Evolutionary conservation across 2,797 vertebrate species (phyloP).

Genomic region (Crenichthys baileyi): DNA sequence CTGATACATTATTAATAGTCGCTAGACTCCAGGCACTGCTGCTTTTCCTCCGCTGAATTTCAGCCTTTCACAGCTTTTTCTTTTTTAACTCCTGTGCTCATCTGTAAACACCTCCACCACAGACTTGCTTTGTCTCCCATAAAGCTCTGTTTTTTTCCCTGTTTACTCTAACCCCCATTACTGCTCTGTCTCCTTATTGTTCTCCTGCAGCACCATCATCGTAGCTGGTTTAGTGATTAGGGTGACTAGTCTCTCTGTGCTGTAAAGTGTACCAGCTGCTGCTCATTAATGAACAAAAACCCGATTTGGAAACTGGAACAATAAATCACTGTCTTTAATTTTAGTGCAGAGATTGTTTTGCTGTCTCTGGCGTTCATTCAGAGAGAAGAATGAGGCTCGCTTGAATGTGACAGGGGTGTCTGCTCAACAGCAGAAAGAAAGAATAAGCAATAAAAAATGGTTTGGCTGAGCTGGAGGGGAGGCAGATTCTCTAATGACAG

Average conservation of each 20-base stretch:
- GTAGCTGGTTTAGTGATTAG: slow-evolving; percentile 27
- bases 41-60: slow-evolving; percentile 36
- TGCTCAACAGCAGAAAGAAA: slow-evolving; percentile 24
- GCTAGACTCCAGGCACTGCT: slow-evolving; percentile 53
- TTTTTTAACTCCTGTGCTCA: slow-evolving; percentile 8
- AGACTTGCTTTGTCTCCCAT: slow-evolving; percentile 1
- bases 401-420: slow-evolving; percentile 27
- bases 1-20: slow-evolving; percentile 77
- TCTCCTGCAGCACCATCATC: slow-evolving; percentile 28
- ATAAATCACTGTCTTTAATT: slow-evolving; percentile 28
- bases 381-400: slow-evolving; percentile 18
- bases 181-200: slow-evolving; percentile 23
- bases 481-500: slow-evolving; percentile 9
- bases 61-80: slow-evolving; percentile 24
- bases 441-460: slow-evolving; percentile 21
- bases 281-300: slow-evolving; percentile 32
- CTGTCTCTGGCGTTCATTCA: slow-evolving; percentile 28
- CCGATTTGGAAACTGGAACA: slow-evolving; percentile 24
- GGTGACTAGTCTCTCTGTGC: slow-evolving; percentile 10
- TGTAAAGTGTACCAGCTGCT: slow-evolving; percentile 31
- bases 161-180: slow-evolving; percentile 20
- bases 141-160: slow-evolving; percentile 20
- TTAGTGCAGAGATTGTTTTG: slow-evolving; percentile 14
- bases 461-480: slow-evolving; percentile 16
- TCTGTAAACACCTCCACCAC: slow-evolving; percentile 18